Evolutionary conservation across 1,140 invertebrate genomes (phyloP), one percentile per base, ranked within the genome.

Genomic region (Cyphomyrmex costatus): DNA sequence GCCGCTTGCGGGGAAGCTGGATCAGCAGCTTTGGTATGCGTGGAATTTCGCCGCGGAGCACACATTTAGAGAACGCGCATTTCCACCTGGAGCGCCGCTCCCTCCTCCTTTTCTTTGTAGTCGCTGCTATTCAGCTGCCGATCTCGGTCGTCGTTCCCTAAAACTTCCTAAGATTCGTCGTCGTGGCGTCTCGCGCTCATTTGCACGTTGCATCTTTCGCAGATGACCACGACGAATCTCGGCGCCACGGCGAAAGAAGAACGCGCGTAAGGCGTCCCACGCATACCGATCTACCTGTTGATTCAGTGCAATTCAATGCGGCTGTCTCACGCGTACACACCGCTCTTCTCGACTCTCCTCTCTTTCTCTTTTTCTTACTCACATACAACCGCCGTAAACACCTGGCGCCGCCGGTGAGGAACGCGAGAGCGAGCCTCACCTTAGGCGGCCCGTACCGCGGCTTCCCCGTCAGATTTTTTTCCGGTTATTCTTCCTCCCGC

Each of bases 1-100:
- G 79, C 79, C 68, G 79, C 79, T 83, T 53, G 79, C 79, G 79
- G 49, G 58, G 61, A 86, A 73, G 56, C 78, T 78, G 88, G 77
- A 77, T 71, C 88, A 83, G 60, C 53, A 63, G 46, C 73, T 56
- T 86, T 86, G 88, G 88, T 89, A 89, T 89, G 88, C 78, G 21
- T 85, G 85, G 88, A 89, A 89, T 89, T 42, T 71, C 76, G 51
- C 16, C 65, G 79, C 71, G 68, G 14, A 58, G 51, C 36, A 46
- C 78, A 42, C 78, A 51, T 30, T 82, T 73, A 61, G 79, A 73
- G 68, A 83, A 73, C 79, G 53, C 66, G 53, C 68, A 36, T 83
- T 46, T 83, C 68, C 79, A 83, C 68, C 24, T 27, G 36, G 68
- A 83, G 36, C 79, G 27, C 21, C 53, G 66, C 12, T 73, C 46